These are phyloP conservation scores for Ennomos erosarius DNA, from an alignment of 2,888 invertebrate species.

Conservation along the genomic window DNA sequence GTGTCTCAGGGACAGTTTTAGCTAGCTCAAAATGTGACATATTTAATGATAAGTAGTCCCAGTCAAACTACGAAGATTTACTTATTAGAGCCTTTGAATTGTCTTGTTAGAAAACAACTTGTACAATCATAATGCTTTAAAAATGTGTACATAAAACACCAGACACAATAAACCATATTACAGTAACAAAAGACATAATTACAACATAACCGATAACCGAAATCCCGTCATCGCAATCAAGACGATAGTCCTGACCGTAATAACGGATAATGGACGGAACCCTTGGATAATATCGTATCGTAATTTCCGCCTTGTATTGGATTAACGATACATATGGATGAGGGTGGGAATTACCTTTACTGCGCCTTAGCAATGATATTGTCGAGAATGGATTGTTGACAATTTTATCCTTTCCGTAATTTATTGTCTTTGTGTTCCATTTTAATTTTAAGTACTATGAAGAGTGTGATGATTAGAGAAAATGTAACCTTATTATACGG, in stretches of 20 bases:
- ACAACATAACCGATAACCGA: conserved; percentile 38
- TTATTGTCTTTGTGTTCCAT: too few species aligned
- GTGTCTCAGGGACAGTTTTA: too few species aligned
- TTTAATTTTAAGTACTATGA: too few species aligned
- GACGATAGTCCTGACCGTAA: conserved; percentile 51
- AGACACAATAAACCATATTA: background rate
- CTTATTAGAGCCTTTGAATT: too few species aligned
- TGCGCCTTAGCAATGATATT: conserved; percentile 32
- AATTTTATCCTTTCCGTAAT: conserved; percentile 1
- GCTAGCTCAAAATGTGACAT: too few species aligned
- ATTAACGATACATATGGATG: conserved; percentile 44
- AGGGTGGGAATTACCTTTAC: conserved; percentile 38
- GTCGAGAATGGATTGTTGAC: conserved; percentile 29
- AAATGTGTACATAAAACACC: background rate
- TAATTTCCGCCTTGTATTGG: conserved; percentile 55
- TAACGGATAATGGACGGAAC: conserved; percentile 65
- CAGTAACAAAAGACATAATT: conserved; percentile 37
- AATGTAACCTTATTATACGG: too few species aligned
- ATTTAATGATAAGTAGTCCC: too few species aligned
- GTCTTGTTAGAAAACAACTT: too few species aligned
- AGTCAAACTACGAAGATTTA: too few species aligned
- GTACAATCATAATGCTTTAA: too few species aligned
- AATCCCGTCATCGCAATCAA: conserved; percentile 43
- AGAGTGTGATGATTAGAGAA: too few species aligned
- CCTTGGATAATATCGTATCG: conserved; percentile 58